Percentiles rank a stretch among this genome's conserved stretches.
Conservation (phyloP, 2,113 vertebrate genomes). For the Xerus inauris region DNA sequence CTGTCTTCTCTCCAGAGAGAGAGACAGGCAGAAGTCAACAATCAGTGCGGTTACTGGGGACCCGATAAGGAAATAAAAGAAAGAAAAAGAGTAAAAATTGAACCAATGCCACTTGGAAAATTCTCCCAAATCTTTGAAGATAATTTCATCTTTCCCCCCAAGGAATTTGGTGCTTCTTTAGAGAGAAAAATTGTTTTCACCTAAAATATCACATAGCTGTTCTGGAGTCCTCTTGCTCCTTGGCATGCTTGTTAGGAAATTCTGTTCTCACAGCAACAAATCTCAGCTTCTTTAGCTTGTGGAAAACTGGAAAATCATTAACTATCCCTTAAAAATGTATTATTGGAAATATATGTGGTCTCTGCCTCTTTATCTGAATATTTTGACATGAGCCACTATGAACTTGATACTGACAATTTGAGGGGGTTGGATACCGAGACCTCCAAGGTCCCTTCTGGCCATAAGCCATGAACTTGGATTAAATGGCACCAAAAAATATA, state of each 20-base stretch:
- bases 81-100: background rate
- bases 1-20: background rate
- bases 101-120: background rate
- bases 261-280: slow-evolving; percentile 32
- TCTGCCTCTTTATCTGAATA: background rate
- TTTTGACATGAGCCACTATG: background rate
- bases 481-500: background rate
- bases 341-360: background rate
- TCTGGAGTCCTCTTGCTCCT: slow-evolving; percentile 30
- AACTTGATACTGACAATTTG: background rate
- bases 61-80: slow-evolving; percentile 11
- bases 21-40: background rate
- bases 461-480: background rate
- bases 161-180: slow-evolving; percentile 32
- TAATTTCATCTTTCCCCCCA: background rate
- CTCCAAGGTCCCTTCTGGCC: background rate
- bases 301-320: slow-evolving; percentile 65
- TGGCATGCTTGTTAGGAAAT: slow-evolving; percentile 59
- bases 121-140: background rate
- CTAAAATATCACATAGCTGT: slow-evolving; percentile 36
- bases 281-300: slow-evolving; percentile 49
- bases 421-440: background rate
- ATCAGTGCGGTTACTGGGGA: background rate
- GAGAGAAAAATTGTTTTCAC: slow-evolving; percentile 17
- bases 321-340: slow-evolving; percentile 46